Percentiles rank a stretch among this genome's conserved stretches.
Evolutionary conservation across 2,888 invertebrate species (phyloP).

Genomic region (Anoncus sp.): DNA sequence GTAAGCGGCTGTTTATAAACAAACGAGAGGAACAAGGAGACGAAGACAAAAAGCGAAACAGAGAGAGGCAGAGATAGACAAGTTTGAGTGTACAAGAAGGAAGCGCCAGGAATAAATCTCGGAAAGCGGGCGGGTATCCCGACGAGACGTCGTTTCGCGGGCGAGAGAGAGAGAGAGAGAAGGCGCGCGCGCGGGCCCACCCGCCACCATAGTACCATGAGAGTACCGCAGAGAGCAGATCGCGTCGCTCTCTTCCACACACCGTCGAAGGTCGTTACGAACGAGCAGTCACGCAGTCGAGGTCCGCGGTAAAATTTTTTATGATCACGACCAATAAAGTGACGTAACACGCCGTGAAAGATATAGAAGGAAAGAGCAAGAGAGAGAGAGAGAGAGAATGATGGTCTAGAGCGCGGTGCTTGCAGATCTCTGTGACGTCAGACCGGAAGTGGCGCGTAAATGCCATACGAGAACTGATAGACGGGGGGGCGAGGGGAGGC

Average conservation of each 20-base stretch:
- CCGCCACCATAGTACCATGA: constrained; percentile 33
- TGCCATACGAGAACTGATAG: constrained; percentile 74
- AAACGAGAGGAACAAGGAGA: constrained; percentile 37
- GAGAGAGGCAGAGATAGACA: constrained; percentile 19
- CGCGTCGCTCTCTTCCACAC: constrained; percentile 51
- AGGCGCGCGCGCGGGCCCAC: constrained; percentile 24
- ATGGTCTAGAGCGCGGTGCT: constrained; percentile 36
- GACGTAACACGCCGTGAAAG: constrained; percentile 77
- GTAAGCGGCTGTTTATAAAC: constrained; percentile 52
- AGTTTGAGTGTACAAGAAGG: constrained; percentile 20
- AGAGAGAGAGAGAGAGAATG: constrained; percentile 12
- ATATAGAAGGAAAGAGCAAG: constrained; percentile 16
- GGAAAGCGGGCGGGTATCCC: constrained; percentile 41
- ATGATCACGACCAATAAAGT: constrained; percentile 82
- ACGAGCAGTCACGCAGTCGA: constrained; percentile 72
- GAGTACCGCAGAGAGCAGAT: constrained; percentile 49
- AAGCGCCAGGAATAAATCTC: constrained; percentile 63
- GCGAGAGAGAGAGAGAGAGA: constrained; percentile 33
- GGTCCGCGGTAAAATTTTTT: constrained; percentile 81
- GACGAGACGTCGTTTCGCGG: constrained; percentile 63
- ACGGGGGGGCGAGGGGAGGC: constrained; percentile 62
- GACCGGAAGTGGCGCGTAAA: constrained; percentile 79
- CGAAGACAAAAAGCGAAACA: neutral
- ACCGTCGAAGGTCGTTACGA: constrained; percentile 65
- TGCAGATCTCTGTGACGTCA: constrained; percentile 75